These are phyloP conservation scores for Papilio helenus DNA, from an alignment of 1,140 invertebrate species.

Conservation along the genomic window DNA sequence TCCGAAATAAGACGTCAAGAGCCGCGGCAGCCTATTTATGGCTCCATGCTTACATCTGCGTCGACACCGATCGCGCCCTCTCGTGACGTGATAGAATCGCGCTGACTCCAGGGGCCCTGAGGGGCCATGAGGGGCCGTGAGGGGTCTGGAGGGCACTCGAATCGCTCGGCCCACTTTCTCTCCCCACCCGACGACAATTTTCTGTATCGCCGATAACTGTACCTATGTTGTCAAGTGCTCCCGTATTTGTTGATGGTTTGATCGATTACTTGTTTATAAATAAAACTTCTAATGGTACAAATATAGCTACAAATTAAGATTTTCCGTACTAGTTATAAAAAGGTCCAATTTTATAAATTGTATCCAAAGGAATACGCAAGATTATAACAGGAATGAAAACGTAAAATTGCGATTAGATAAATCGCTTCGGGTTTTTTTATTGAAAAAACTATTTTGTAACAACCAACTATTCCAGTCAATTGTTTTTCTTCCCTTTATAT, in stretches of 20 bases:
- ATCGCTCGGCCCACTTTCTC: slow-evolving; percentile 43
- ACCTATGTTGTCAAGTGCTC: slow-evolving; percentile 29
- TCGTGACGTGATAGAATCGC: slow-evolving; percentile 39
- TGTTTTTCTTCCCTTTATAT: no score
- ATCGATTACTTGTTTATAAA: slow-evolving; percentile 12
- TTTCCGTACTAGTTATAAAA: neutral
- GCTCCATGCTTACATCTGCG: slow-evolving; percentile 31
- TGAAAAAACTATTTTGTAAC: no score
- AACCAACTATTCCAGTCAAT: no score
- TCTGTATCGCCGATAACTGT: slow-evolving; percentile 40
- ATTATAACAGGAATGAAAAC: neutral
- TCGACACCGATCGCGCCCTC: slow-evolving; percentile 25
- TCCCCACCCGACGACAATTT: slow-evolving; percentile 45
- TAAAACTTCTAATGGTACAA: neutral
- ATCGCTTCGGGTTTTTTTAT: no score
- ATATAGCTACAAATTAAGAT: neutral
- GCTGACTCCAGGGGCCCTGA: slow-evolving; percentile 36
- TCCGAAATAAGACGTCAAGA: slow-evolving; percentile 29
- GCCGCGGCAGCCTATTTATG: slow-evolving; percentile 43
- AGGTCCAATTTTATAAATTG: neutral
- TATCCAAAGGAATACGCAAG: neutral
- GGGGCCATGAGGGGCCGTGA: slow-evolving; percentile 10
- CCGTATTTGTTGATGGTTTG: slow-evolving; percentile 5
- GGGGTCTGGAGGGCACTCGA: slow-evolving; percentile 39
- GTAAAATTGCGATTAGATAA: no score